Evolutionary conservation across 2,113 vertebrate species (phyloP).

Genomic region (Chrysemys picta): DNA sequence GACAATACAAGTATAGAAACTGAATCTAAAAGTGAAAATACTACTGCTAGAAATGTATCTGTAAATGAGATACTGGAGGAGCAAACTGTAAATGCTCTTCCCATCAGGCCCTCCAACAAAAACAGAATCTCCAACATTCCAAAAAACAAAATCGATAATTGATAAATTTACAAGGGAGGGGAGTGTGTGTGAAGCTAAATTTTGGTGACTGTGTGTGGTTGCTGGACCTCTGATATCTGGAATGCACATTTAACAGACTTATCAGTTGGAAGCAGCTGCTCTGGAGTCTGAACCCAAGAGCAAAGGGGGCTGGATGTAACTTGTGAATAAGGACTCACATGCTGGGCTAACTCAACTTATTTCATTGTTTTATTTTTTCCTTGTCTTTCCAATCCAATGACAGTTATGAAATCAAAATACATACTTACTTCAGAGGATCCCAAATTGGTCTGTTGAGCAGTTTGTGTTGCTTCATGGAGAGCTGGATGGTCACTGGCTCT

Average conservation of each 20-base stretch:
- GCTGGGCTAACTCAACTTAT: neutral
- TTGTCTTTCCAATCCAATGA: neutral
- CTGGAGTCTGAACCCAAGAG: neutral
- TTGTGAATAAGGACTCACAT: neutral
- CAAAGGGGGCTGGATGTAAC: neutral
- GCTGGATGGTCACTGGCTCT: neutral
- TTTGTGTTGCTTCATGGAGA: neutral
- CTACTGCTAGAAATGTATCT: neutral
- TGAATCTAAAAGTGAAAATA: neutral
- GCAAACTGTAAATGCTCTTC: neutral
- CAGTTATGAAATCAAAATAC: neutral
- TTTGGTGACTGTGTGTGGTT: neutral
- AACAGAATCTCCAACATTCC: neutral
- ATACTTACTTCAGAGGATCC: constrained; percentile 27
- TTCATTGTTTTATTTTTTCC: neutral
- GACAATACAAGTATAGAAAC: neutral
- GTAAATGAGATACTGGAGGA: neutral
- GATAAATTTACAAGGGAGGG: neutral
- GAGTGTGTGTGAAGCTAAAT: neutral
- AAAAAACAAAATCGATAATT: neutral
- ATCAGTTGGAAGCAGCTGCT: neutral
- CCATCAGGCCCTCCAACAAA: neutral
- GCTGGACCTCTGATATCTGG: neutral
- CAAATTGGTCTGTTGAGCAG: neutral
- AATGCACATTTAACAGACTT: neutral